Conservation (phyloP, 1,140 invertebrate species). For the Zaprionus africanus region DNA sequence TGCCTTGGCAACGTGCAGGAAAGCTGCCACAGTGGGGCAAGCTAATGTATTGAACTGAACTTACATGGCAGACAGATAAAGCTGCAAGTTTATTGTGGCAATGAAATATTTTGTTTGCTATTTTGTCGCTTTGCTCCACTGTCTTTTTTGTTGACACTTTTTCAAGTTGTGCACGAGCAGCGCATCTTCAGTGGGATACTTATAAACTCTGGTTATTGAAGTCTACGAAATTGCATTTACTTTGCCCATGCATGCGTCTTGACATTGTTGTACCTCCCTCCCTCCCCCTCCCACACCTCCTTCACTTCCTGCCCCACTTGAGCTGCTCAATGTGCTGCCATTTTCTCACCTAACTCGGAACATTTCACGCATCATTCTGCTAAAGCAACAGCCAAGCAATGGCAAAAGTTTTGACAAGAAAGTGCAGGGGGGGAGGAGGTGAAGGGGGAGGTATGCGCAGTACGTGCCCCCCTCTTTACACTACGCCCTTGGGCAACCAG, state of each 20-base stretch:
- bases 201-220: conserved; percentile 72
- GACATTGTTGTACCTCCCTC: not conserved
- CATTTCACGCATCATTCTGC: conserved; percentile 76
- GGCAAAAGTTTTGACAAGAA: conserved; percentile 75
- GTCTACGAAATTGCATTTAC: conserved; percentile 74
- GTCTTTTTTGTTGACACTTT: conserved; percentile 26
- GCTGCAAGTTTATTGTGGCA: too few relatives aligned
- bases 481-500: conserved; percentile 3
- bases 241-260: conserved; percentile 25
- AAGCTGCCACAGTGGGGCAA: conserved; percentile 13
- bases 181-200: conserved; percentile 44
- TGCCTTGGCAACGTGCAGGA: conserved; percentile 12
- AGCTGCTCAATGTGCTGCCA: conserved; percentile 40
- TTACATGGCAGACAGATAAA: not conserved
- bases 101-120: not conserved
- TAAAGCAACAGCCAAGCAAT: conserved; percentile 48
- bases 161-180: conserved; percentile 2
- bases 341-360: conserved; percentile 68
- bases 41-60: not conserved
- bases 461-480: not conserved
- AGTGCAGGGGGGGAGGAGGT: conserved; percentile 1
- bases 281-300: conserved; percentile 19
- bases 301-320: not conserved
- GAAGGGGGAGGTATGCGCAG: not conserved
- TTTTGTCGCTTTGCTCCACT: conserved; percentile 7